phyloP scores from a whole-genome alignment of 2,113 vertebrate species.

The Cercocebus atys region DNA sequence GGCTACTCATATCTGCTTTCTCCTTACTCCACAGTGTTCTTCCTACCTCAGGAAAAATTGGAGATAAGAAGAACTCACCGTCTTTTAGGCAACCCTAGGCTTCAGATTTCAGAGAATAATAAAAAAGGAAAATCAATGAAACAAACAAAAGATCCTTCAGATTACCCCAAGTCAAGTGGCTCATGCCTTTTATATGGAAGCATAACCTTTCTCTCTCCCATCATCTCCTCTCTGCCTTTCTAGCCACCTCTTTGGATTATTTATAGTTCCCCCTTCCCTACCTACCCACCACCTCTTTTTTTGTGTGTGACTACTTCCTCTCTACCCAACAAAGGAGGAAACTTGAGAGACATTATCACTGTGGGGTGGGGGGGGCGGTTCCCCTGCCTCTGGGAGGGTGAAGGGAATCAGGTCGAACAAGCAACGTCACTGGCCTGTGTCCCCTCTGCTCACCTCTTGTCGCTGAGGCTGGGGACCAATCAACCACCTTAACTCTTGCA shows the following conservation, averaged over 20 bases:
- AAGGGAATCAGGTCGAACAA: not conserved
- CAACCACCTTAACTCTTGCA: not conserved
- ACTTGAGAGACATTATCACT: not conserved
- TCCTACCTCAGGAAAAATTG: not conserved
- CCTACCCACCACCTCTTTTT: not conserved
- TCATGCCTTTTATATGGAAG: not conserved
- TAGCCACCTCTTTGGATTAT: not conserved
- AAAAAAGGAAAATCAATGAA: not conserved
- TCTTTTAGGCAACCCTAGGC: not conserved
- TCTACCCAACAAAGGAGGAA: not conserved
- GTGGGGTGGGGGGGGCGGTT: not conserved
- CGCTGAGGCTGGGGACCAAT: fast-evolving
- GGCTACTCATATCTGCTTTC: not conserved
- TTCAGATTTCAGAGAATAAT: not conserved
- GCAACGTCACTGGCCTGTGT: not conserved
- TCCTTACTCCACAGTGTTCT: not conserved
- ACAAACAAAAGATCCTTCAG: not conserved
- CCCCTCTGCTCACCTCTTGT: not conserved
- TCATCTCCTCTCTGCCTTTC: not conserved
- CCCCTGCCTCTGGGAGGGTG: not conserved
- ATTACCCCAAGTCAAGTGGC: not conserved
- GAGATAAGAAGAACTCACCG: not conserved
- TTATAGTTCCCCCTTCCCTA: not conserved
- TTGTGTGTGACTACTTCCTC: not conserved
- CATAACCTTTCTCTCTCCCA: not conserved